Evolutionary conservation across 2,113 vertebrate genomes (phyloP), one percentile per base, ranked within the genome.

Genomic region (Percopsis transmontana): DNA sequence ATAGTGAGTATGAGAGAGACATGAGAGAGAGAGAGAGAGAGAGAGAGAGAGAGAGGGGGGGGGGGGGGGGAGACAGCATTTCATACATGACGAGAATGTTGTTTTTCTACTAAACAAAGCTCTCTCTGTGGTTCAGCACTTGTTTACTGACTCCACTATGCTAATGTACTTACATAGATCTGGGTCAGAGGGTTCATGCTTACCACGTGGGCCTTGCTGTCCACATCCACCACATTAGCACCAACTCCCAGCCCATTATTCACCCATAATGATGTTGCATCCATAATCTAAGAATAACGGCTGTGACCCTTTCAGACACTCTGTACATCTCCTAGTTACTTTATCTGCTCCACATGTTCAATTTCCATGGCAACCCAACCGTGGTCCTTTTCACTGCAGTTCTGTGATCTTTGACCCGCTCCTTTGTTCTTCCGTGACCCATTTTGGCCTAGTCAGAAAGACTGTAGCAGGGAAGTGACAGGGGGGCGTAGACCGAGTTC

Each of bases 131-230:
- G 40, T 51, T 75, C 65, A 66, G 74, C 74, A 66, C 72, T 68
- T 83, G 76, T 77, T 86, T 70, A 71, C 68, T 39, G 76, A 64
- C 72, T 52, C 73, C 18, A 71, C 62, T 74, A 71, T 82, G 73
- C 82, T 88, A 86, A 84, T 87, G 71, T 76, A 73, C 81, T 86
- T 42, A 16, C 42, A 45, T 16, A 16, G 77, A 71, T 50, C 52
- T 38, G 38, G 82, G 86, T 87, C 85, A 84, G 40, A 41, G 79
- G 42, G 86, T 90, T 88, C 82, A 74, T 70, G 44, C 53, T 2
- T 2, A 82, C 68, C 74, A 78, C 66, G 58, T 76, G 68, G 45
- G 51, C 58, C 66, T 50, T 14, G 15, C 61, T 68, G 65, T 60
- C 54, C 79, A 58, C 9, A 40, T 20, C 42, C 16, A 42, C 51